Evolutionary conservation across 1,140 invertebrate genomes (phyloP), one percentile per base, ranked within the genome.

Genomic region (Marisa cornuarietis): DNA sequence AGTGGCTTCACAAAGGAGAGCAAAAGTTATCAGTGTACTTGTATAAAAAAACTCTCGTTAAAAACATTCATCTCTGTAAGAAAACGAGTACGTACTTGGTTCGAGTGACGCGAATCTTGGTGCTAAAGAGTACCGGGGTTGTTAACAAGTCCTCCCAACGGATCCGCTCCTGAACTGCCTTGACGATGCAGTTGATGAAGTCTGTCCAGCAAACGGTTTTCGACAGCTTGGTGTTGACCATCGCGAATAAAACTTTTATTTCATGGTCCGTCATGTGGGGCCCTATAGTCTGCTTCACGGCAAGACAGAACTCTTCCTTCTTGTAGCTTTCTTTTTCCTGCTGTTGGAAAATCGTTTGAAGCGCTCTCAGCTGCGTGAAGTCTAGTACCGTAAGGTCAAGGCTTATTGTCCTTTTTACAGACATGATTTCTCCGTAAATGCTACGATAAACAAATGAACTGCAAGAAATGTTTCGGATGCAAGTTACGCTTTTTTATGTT

Each of bases 181-280:
- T 22, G 51, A 26, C 54, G 31, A 77, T 20, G 49, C 65, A 54
- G 14, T 20, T 68, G 76, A 77, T 68, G 65, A 68, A 77, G 63
- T 77, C 63, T 10, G 24, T 0, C 76, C 76, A 77, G 8, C 10
- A n/a, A 16, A 77, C 26, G 26, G 24, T 22, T 42, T 65, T 63
- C 63, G 49, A 3, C 0, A 22, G 6, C 22, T 54, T n/a, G 18
- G n/a, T 11, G 72, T 90, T 89, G 6, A 90, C 85, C 78, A 87
- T 88, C 86, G 86, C 87, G 73, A 89, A 90, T 6, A 88, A 61
- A 10, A 83, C 26, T 71, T 89, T 83, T 42, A 87, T 78, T 77
- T 90, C 84, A 9, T 85, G 78, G 16, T 85, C 78, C 20, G 81
- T 83, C n/a, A 87, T 78, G 26, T 82, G 72, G 16, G 78, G 77